Evolutionary conservation across 2,888 invertebrate species (phyloP).

Genomic region (Ecdyonurus torrentis): DNA sequence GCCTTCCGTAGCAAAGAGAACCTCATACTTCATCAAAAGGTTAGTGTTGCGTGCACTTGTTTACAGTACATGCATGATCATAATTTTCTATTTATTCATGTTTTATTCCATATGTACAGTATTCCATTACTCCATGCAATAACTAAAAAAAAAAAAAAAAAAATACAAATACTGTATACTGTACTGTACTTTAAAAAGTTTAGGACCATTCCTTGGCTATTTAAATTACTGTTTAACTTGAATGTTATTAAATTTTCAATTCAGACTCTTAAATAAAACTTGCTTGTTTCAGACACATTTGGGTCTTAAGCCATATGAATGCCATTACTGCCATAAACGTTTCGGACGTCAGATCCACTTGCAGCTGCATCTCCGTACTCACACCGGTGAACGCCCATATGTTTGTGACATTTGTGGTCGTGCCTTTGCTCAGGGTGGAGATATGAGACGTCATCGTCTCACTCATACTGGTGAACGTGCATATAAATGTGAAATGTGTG

Average conservation of each 20-base stretch:
- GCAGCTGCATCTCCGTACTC: not conserved
- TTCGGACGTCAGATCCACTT: not conserved
- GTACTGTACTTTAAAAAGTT: too few species aligned
- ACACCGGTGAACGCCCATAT: not conserved
- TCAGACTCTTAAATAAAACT: too few species aligned
- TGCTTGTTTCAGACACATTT: constrained; percentile 98
- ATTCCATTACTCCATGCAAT: too few species aligned
- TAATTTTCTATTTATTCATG: too few species aligned
- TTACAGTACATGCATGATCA: too few species aligned
- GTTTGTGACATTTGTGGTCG: not conserved
- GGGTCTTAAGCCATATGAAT: constrained; percentile 94
- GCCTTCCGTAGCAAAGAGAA: constrained; percentile 8
- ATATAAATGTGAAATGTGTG: not conserved
- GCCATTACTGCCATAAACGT: constrained; percentile 26
- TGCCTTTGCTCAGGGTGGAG: constrained; percentile 1
- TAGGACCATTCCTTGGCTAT: too few species aligned
- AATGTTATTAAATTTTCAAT: too few species aligned
- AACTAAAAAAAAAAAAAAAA: too few species aligned
- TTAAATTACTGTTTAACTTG: too few species aligned
- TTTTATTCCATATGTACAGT: too few species aligned
- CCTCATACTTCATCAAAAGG: not conserved
- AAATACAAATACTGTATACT: too few species aligned
- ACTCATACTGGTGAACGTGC: not conserved
- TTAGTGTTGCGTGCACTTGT: not conserved
- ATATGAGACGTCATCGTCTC: not conserved